Percentiles rank a stretch among this genome's conserved stretches.
These are phyloP conservation scores for Pseudomyrmex concolor DNA, from an alignment of 1,140 invertebrate species.

Conservation along the genomic window DNA sequence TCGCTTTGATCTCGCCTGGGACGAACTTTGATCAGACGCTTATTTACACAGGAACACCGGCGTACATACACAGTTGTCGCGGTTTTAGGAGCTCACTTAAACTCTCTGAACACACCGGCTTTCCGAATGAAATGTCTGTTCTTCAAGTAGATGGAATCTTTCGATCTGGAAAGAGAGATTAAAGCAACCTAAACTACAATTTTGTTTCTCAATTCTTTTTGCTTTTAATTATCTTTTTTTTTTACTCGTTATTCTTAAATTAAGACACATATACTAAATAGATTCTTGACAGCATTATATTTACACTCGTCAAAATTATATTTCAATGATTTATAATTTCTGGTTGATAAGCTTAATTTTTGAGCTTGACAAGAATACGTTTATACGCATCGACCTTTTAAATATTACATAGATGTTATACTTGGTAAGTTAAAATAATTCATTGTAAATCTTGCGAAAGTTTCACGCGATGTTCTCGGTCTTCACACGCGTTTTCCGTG, in stretches of 20 bases:
- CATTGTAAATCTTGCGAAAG: neutral
- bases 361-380: neutral
- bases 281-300: neutral
- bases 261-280: neutral
- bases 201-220: neutral
- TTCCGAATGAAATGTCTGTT: conserved; percentile 27
- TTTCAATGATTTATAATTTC: neutral
- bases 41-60: conserved; percentile 31
- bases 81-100: conserved; percentile 18
- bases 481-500: neutral
- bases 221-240: neutral
- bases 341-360: neutral
- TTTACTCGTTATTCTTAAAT: neutral
- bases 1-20: conserved; percentile 30
- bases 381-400: neutral
- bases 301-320: neutral
- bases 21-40: conserved; percentile 36
- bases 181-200: conserved; percentile 5
- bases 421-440: neutral
- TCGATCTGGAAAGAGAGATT: conserved; percentile 3
- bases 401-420: neutral
- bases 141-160: conserved; percentile 24
- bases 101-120: conserved; percentile 1
- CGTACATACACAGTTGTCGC: neutral
- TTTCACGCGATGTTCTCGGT: conserved; percentile 11